Conservation (phyloP, 2,888 invertebrate species). For the Ormyrus labotus region DNA sequence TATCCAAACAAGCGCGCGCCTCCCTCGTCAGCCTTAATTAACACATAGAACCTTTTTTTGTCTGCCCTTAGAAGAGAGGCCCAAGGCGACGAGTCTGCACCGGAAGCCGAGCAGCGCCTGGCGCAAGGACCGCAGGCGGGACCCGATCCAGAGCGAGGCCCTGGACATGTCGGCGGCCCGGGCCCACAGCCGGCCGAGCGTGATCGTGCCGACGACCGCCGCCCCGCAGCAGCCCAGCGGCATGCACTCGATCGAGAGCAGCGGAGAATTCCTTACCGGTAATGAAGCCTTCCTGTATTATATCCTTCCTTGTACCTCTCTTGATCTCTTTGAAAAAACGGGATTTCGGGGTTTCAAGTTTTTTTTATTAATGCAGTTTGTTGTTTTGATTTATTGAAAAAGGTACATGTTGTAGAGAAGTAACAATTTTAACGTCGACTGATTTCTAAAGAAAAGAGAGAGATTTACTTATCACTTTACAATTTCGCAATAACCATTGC, state of each 20-base stretch:
- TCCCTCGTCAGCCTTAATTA: too few species aligned
- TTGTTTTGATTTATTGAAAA: not conserved
- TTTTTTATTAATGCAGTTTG: too few species aligned
- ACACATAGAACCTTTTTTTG: too few species aligned
- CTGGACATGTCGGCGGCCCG: conserved; percentile 73
- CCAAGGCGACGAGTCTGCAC: conserved; percentile 71
- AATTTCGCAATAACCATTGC: too few species aligned
- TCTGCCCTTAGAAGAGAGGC: conserved; percentile 68
- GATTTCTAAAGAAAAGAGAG: too few species aligned
- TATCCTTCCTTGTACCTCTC: not conserved
- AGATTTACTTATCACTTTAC: too few species aligned
- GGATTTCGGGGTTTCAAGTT: too few species aligned
- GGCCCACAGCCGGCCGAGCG: conserved; percentile 71
- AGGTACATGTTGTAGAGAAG: not conserved
- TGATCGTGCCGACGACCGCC: conserved; percentile 70
- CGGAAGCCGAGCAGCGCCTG: conserved; percentile 73
- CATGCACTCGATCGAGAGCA: conserved; percentile 44
- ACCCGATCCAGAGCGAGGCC: conserved; percentile 74
- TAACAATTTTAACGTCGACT: not conserved
- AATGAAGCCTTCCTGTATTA: not conserved
- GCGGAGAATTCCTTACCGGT: conserved; percentile 53
- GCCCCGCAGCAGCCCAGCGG: conserved; percentile 69
- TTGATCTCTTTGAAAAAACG: not conserved
- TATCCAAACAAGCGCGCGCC: too few species aligned
- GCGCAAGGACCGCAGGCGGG: conserved; percentile 73